These are phyloP conservation scores for Leptopilina drosophilae DNA, from an alignment of 2,888 invertebrate genomes.

Conservation along the genomic window DNA sequence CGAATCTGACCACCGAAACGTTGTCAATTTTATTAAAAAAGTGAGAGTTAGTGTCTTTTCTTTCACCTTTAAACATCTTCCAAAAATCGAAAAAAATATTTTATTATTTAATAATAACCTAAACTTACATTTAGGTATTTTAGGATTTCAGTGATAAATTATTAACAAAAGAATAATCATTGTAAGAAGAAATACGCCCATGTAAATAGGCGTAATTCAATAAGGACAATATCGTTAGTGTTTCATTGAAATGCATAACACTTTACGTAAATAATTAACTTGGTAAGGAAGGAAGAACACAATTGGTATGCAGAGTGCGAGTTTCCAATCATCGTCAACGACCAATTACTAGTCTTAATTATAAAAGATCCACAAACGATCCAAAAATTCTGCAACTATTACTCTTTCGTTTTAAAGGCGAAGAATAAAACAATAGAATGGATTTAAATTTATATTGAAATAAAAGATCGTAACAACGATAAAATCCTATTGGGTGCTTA, in stretches of 20 bases:
- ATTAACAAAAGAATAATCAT: too few relatives aligned
- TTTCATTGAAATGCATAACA: slow-evolving; percentile 1
- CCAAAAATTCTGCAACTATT: slow-evolving; percentile 14
- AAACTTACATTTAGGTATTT: too few relatives aligned
- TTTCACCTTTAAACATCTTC: too few relatives aligned
- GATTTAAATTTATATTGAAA: slow-evolving; percentile 40
- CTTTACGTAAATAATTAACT: neutral
- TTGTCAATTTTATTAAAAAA: too few relatives aligned
- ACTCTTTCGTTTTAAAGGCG: neutral
- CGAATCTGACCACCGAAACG: too few relatives aligned
- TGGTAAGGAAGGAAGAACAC: neutral
- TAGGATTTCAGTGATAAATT: too few relatives aligned
- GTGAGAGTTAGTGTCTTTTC: too few relatives aligned
- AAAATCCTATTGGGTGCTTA: neutral
- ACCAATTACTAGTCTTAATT: slow-evolving; percentile 22
- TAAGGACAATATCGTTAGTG: too few relatives aligned
- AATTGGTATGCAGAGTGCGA: neutral
- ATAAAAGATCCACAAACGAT: neutral
- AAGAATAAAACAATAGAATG: slow-evolving; percentile 9
- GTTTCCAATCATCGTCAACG: slow-evolving; percentile 2
- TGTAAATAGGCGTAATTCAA: too few relatives aligned
- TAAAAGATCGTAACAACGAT: slow-evolving; percentile 3
- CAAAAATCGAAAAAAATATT: too few relatives aligned
- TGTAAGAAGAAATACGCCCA: too few relatives aligned
- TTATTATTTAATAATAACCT: too few relatives aligned